phyloP scores from a whole-genome alignment of 2,888 invertebrate species.

The Lypha dubia region DNA sequence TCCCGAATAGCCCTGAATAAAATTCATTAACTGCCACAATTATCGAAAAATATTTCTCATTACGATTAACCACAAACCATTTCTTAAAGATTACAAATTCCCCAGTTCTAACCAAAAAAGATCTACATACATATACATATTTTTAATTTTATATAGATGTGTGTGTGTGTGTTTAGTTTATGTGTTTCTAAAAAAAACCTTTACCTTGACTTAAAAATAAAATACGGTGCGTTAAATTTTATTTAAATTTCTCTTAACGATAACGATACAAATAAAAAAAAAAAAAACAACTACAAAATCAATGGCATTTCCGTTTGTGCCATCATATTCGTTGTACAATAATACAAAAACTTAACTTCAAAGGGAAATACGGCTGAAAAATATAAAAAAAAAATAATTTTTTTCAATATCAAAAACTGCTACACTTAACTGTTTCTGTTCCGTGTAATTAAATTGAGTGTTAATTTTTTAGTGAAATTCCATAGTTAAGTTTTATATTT shows the following conservation, averaged over 20 bases:
- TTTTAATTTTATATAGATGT: not conserved
- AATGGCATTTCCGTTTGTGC: conserved; percentile 69
- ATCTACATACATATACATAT: not conserved
- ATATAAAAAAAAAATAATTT: conserved; percentile 6
- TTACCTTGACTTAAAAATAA: conserved; percentile 61
- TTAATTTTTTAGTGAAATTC: conserved; percentile 43
- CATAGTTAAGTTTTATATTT: not conserved
- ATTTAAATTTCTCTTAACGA: conserved; percentile 55
- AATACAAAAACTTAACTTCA: conserved; percentile 29
- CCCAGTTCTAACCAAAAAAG: not conserved
- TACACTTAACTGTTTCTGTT: conserved; percentile 44
- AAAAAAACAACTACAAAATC: conserved; percentile 4
- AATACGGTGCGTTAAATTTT: conserved; percentile 2
- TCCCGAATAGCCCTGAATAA: too few species aligned
- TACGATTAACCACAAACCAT: not conserved
- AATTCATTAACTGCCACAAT: not conserved
- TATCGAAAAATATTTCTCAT: not conserved
- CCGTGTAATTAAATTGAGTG: conserved; percentile 42
- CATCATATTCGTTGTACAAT: too few species aligned
- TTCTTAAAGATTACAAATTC: not conserved
- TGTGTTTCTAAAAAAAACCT: conserved; percentile 45
- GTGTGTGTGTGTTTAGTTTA: not conserved
- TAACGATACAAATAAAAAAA: conserved; percentile 44
- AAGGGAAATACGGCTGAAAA: conserved; percentile 49
- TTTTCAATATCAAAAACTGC: conserved; percentile 4